Evolutionary conservation across 2,888 invertebrate species (phyloP), one percentile per base, ranked within the genome.

Genomic region (Cosmia pyralina): DNA sequence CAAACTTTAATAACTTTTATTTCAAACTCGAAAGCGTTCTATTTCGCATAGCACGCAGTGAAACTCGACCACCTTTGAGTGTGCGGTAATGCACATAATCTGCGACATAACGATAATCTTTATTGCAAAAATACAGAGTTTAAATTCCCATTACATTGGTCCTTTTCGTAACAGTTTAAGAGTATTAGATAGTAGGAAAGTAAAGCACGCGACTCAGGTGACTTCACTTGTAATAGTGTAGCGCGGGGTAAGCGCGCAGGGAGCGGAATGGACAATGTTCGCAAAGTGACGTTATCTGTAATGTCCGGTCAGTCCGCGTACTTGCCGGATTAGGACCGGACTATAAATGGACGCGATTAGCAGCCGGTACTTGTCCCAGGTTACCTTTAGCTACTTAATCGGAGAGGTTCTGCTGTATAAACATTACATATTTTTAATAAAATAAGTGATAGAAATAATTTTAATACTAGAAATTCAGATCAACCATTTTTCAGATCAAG

Each of bases 201-300:
- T 59, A 34, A 67, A 44, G 41, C 50, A 55, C 19, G 46, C 68
- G 65, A 59, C 46, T 57, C 59, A 72, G 74, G 72, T 76, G 69
- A 65, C 57, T 79, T 8, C 28, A 72, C 50, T 66, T 50, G 57
- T 68, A 74, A 63, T 60, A 63, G 73, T 65, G 44, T 15, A 60
- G 71, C 65, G 64, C 38, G 44, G 59, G 63, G 46, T 53, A 17
- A 62, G 74, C 58, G 57, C 65, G 52, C 7, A 10, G 41, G 19
- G 79, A 38, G 62, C 28, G 22, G 70, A 59, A 52, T 48, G 71
- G 77, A 34, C 75, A 71, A 71, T 77, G 84, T 71, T 82, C 66
- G 55, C 58, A n/a, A 64, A 68, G 55, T 75, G 73, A 77, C 74
- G 60, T 80, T 77, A 83, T 73, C 83, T 67, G 69, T 77, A 75